A percentile compares a stretch with the other conserved stretches of the same genome.
Conservation (phyloP, 2,888 invertebrate species). For the Habrosyne pyritoides region DNA sequence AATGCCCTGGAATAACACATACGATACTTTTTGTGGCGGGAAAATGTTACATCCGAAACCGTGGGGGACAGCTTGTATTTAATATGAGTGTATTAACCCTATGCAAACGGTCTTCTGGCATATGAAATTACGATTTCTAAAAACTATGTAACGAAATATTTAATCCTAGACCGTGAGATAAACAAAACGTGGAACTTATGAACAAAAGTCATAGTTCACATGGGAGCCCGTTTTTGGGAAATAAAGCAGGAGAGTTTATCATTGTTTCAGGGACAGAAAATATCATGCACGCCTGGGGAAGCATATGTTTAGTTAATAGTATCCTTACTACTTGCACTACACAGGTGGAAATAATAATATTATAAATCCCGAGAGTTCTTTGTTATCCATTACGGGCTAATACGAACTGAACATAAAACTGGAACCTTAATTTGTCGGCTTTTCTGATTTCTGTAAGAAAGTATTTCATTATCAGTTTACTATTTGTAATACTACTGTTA, state of each 20-base stretch:
- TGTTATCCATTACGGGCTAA: background rate
- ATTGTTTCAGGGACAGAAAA: conserved; percentile 3
- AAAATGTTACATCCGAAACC: too few relatives aligned
- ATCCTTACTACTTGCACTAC: background rate
- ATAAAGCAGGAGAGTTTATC: conserved; percentile 3
- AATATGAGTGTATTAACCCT: too few relatives aligned
- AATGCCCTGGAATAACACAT: too few relatives aligned
- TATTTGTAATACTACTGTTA: background rate
- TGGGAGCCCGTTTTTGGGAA: background rate
- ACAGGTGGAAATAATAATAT: background rate
- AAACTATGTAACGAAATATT: background rate
- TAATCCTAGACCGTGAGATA: background rate
- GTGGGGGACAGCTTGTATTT: too few relatives aligned
- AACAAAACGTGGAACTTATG: background rate
- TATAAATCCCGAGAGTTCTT: background rate
- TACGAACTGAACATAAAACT: background rate
- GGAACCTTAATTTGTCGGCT: background rate
- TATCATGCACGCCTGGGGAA: background rate
- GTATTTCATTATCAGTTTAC: background rate
- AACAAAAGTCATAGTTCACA: conserved; percentile 2
- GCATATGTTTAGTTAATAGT: conserved; percentile 2
- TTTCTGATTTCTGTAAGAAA: background rate
- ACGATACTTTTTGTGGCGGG: too few relatives aligned
- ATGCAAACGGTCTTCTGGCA: too few relatives aligned
- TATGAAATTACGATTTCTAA: background rate